A percentile compares a stretch with the other conserved stretches of the same genome.
Evolutionary conservation across 2,113 vertebrate species (phyloP).

Genomic region (Vulpes lagopus): DNA sequence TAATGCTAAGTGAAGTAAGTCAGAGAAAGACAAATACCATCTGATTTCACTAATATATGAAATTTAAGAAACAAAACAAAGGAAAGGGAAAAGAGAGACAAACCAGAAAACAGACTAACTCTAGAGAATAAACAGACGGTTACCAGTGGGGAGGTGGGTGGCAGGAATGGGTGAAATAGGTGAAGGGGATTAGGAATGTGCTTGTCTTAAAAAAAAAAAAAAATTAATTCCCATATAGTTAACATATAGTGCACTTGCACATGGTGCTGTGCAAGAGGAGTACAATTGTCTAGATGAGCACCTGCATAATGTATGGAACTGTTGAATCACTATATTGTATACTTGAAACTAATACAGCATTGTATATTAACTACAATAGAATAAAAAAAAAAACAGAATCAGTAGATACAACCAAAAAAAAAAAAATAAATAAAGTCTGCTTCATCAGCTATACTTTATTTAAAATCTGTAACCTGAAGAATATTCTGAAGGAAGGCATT

Average conservation of each 20-base stretch:
- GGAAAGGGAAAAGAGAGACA: not conserved
- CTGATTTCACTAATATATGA: not conserved
- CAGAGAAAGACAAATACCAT: not conserved
- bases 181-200: not conserved
- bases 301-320: not conserved
- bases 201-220: not conserved
- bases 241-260: not conserved
- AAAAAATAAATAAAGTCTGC: not conserved
- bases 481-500: slow-evolving; percentile 30
- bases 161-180: not conserved
- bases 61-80: not conserved
- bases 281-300: not conserved
- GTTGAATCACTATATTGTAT: not conserved
- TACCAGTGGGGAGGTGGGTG: not conserved
- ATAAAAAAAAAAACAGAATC: not conserved
- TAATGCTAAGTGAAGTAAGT: not conserved
- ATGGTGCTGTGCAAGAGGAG: not conserved
- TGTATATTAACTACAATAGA: not conserved
- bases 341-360: not conserved
- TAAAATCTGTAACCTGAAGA: slow-evolving; percentile 45
- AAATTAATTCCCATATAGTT: not conserved
- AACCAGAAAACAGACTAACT: not conserved
- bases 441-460: slow-evolving; percentile 13
- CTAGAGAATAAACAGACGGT: not conserved
- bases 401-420: not conserved